These are phyloP conservation scores for Poecilia gillii DNA, from an alignment of 2,797 vertebrate species.

Conservation along the genomic window DNA sequence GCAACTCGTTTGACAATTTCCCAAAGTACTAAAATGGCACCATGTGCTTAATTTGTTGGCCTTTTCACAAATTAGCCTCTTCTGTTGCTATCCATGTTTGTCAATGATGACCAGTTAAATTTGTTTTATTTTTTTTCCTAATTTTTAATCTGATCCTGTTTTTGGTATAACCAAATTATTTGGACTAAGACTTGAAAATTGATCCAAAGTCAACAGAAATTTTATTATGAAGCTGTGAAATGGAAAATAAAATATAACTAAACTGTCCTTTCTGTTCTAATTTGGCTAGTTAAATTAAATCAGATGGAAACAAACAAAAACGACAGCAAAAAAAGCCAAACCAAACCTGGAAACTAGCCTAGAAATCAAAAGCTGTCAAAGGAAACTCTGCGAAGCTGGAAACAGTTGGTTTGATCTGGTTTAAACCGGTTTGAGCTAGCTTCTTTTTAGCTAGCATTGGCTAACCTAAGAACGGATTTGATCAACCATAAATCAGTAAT, in stretches of 20 bases:
- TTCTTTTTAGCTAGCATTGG: background rate
- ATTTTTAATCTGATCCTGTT: too few relatives aligned
- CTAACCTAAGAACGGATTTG: background rate
- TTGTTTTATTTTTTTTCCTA: background rate
- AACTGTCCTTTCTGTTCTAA: background rate
- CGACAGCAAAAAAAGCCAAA: background rate
- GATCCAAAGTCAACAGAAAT: background rate
- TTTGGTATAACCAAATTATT: background rate
- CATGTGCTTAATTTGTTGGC: background rate
- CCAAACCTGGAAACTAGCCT: background rate
- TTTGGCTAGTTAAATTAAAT: background rate
- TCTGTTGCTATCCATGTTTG: background rate
- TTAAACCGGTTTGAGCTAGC: background rate
- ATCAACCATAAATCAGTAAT: background rate
- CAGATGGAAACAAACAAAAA: background rate
- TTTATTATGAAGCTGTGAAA: background rate
- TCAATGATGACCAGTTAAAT: background rate
- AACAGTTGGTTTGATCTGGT: background rate
- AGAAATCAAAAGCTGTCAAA: background rate
- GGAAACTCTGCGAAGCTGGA: background rate
- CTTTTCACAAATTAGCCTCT: background rate
- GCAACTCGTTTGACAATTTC: background rate
- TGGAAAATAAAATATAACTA: background rate
- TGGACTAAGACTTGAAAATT: background rate
- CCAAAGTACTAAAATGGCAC: background rate